phyloP scores from a whole-genome alignment of 2,113 vertebrate species.

The Lagenorhynchus albirostris region DNA sequence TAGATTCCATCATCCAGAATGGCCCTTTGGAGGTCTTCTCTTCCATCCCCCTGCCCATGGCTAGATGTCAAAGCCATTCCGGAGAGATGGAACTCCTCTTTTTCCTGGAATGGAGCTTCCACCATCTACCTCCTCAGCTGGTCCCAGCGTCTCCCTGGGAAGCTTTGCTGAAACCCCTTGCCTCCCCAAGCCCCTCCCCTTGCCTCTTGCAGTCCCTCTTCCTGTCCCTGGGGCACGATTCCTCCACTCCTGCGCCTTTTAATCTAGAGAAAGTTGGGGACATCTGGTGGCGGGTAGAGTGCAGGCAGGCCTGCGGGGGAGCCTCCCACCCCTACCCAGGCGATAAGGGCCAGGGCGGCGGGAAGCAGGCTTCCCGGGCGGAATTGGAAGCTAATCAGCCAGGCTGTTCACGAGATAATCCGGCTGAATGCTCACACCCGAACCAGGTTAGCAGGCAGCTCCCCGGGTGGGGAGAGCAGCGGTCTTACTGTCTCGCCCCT shows the following conservation, averaged over 20 bases:
- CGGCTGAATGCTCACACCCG: not conserved
- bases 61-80: too few relatives aligned
- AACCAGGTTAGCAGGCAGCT: not conserved
- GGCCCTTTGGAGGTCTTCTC: not conserved
- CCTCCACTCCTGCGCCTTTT: not conserved
- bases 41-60: not conserved
- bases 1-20: not conserved
- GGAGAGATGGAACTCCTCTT: not conserved
- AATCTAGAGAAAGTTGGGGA: not conserved
- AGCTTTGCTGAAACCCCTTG: not conserved
- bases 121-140: not conserved
- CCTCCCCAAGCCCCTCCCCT: not conserved
- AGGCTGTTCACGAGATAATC: constrained; percentile 42
- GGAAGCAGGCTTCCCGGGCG: not conserved
- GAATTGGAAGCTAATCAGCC: constrained; percentile 43
- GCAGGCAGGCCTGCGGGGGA: not conserved
- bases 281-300: not conserved
- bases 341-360: not conserved
- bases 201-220: not conserved
- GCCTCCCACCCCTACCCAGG: not conserved
- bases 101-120: not conserved
- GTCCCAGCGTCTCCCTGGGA: not conserved
- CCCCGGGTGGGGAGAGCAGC: not conserved
- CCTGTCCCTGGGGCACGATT: too few relatives aligned
- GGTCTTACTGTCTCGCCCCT: not conserved